Percentiles rank a stretch among this genome's conserved stretches.
phyloP scores from a whole-genome alignment of 1,140 invertebrate genomes.

The Tribolium madens region DNA sequence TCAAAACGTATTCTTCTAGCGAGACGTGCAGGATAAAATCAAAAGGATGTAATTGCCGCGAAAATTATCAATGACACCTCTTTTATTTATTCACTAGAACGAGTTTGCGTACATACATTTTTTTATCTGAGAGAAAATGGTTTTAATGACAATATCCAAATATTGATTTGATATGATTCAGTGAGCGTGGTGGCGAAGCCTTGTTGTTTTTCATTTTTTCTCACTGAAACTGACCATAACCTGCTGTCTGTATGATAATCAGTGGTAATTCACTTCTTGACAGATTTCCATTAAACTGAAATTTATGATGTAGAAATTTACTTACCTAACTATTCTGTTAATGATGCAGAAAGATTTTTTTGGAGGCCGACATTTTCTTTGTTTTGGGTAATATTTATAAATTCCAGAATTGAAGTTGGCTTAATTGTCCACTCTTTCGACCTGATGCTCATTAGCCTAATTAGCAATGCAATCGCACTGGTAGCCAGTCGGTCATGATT shows the following conservation, averaged over 20 bases:
- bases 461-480: slow-evolving; percentile 11
- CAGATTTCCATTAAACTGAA: not conserved
- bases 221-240: not conserved
- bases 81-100: not conserved
- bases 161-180: too few species aligned
- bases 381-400: not conserved
- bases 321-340: not conserved
- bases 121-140: too few species aligned
- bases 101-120: too few species aligned
- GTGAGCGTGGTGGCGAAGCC: too few species aligned
- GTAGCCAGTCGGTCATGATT: not conserved
- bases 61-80: not conserved
- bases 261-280: not conserved
- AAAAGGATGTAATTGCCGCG: too few species aligned
- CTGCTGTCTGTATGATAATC: not conserved
- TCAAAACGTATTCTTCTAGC: too few species aligned
- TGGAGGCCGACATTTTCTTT: not conserved
- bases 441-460: not conserved
- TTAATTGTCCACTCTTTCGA: not conserved
- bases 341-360: not conserved
- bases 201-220: too few species aligned
- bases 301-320: not conserved
- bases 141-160: not conserved
- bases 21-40: too few species aligned
- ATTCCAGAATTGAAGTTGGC: not conserved